Evolutionary conservation across 1,140 invertebrate species (phyloP), one percentile per base, ranked within the genome.

Genomic region (Platyscapa corneri): DNA sequence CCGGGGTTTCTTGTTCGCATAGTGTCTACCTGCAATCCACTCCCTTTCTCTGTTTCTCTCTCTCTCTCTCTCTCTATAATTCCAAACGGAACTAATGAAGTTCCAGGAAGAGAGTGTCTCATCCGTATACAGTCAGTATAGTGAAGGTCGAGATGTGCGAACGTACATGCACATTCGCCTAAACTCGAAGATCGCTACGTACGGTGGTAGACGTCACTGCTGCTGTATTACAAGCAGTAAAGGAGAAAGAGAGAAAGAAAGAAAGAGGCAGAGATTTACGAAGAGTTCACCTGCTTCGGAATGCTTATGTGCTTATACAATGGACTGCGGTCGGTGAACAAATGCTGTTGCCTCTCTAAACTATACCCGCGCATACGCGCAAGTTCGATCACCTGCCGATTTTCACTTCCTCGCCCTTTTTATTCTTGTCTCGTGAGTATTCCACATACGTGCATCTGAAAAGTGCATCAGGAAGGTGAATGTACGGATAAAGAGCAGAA

Each of bases 41-140:
- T 53, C 49, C 16, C 49, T 53, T 14, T 53, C 49, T 53, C 49
- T 53, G 7, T 53, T 14, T 53, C 49, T 53, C 49, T 53, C 49
- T 53, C 49, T 53, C 8, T 53, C 49, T 53, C 18, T 18, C 18
- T 10, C 8, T 53, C 30, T 70, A 32, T 27, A 79, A 65, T 74
- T 77, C 34, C 72, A 56, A 82, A 85, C 84, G 84, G 84, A 85
- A 85, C 84, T 85, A 85, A 85, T 85, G 84, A 79, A 49, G 70
- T 85, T 85, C 84, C 84, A 76, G 84, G 84, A 85, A 85, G 84
- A 49, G 84, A 67, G 60, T 46, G 67, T 72, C 77, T 53, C 65
- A 64, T 60, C 30, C 60, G 72, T 70, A 42, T 39, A 67, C 39
- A 49, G 30, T 30, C n/a, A 46, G 49, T 72, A 16, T 42, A 18